Evolutionary conservation across 1,140 invertebrate genomes (phyloP).

Genomic region (Thrips palmi): DNA sequence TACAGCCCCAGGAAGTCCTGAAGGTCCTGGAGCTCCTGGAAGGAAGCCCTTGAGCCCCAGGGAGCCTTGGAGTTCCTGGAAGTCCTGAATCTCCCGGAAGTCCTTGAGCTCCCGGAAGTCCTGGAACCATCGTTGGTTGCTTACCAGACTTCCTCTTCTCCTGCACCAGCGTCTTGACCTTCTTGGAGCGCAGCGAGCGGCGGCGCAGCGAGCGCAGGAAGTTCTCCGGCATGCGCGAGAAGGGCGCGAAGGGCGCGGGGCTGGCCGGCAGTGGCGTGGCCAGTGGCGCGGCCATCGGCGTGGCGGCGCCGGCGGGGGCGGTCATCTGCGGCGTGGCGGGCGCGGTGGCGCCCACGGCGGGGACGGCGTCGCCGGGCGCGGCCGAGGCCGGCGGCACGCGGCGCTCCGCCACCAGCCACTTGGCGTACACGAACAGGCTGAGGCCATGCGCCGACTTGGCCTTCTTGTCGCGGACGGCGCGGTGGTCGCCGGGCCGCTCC

Average conservation of each 20-base stretch:
- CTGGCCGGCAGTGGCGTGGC: conserved; percentile 27
- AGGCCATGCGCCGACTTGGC: too few species aligned
- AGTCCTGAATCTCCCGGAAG: too few species aligned
- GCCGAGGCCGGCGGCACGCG: conserved; percentile 5
- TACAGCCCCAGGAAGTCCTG: too few species aligned
- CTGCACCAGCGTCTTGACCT: conserved; percentile 42
- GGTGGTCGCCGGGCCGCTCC: too few species aligned
- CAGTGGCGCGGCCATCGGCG: conserved; percentile 19
- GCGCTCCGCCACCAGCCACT: conserved; percentile 3
- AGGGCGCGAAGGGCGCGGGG: too few species aligned
- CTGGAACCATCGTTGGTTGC: conserved; percentile 17
- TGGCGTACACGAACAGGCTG: conserved; percentile 6
- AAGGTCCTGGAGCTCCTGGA: too few species aligned
- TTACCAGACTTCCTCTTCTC: conserved; percentile 59
- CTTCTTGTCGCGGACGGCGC: too few species aligned
- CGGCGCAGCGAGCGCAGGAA: conserved; percentile 44
- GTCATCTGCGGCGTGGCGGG: conserved; percentile 2
- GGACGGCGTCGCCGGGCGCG: conserved; percentile 16
- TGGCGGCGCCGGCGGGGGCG: background rate
- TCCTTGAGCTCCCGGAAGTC: too few species aligned
- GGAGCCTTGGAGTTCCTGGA: too few species aligned
- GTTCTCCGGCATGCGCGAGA: conserved; percentile 44
- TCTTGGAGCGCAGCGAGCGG: conserved; percentile 42
- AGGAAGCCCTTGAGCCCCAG: too few species aligned
- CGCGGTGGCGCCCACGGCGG: conserved; percentile 7